Evolutionary conservation across 2,888 invertebrate genomes (phyloP).

Genomic region (Pollenia griseotomentosa): DNA sequence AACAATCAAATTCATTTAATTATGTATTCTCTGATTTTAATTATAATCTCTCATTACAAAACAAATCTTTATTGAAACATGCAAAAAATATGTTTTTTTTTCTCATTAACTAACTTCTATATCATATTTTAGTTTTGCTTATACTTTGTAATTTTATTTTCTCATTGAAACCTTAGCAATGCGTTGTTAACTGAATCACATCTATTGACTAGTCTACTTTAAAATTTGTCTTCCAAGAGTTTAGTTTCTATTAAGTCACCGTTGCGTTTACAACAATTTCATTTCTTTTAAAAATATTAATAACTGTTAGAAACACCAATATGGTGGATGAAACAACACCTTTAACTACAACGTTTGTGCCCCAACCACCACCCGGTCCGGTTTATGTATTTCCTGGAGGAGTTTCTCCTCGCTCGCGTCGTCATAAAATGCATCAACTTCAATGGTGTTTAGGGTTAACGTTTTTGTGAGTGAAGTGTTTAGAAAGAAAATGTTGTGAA

Average conservation of each 20-base stretch:
- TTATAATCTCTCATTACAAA: slow-evolving; percentile 30
- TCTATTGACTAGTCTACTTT: slow-evolving; percentile 63
- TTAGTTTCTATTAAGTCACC: slow-evolving; percentile 62
- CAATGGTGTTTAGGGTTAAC: slow-evolving; percentile 90
- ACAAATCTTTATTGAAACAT: slow-evolving; percentile 48
- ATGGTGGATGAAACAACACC: slow-evolving; percentile 86
- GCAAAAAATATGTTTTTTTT: slow-evolving; percentile 21
- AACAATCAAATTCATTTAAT: slow-evolving; percentile 59
- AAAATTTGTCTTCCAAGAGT: slow-evolving; percentile 52
- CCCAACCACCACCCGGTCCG: slow-evolving; percentile 82
- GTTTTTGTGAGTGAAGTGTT: slow-evolving; percentile 87
- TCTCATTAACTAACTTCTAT: slow-evolving; percentile 22
- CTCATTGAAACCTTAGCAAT: slow-evolving; percentile 67
- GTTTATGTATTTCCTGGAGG: slow-evolving; percentile 85
- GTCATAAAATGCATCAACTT: slow-evolving; percentile 85
- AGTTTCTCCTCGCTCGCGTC: slow-evolving; percentile 84
- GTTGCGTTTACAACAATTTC: slow-evolving; percentile 44
- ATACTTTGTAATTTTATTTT: slow-evolving; percentile 38
- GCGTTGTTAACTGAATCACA: slow-evolving; percentile 47
- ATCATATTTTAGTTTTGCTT: slow-evolving; percentile 37
- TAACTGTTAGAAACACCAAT: neutral
- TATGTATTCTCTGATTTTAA: neutral
- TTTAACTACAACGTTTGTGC: slow-evolving; percentile 82
- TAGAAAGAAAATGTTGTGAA: neutral
- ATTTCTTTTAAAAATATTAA: neutral